Evolutionary conservation across 92 coral and sea anemone species (phyloP).

Genomic region (Palythoa grandiflora): DNA sequence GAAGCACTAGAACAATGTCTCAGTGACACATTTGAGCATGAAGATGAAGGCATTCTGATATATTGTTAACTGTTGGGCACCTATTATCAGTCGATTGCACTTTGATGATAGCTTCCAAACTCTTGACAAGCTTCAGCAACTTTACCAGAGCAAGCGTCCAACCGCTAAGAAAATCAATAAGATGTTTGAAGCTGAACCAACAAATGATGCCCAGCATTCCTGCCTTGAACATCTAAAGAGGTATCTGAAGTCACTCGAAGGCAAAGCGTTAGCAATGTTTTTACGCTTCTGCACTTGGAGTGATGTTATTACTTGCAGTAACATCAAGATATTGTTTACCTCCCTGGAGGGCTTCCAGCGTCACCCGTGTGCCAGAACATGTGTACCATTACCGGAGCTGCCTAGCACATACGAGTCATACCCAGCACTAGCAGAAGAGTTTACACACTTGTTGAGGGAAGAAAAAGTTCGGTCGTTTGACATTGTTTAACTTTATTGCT

Average conservation of each 20-base stretch:
- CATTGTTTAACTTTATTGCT: background rate
- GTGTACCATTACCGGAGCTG: constrained; percentile 31
- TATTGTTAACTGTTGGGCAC: constrained; percentile 43
- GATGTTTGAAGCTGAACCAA: too few species aligned
- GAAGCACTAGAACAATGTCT: constrained; percentile 38
- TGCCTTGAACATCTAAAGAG: too few species aligned
- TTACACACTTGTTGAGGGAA: constrained; percentile 26
- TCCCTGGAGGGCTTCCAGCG: background rate
- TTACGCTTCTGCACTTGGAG: too few species aligned
- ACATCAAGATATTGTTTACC: too few species aligned
- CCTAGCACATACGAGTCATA: constrained; percentile 50
- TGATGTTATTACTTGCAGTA: too few species aligned
- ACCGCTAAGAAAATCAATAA: too few species aligned
- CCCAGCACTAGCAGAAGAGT: constrained; percentile 45
- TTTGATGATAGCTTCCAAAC: too few species aligned
- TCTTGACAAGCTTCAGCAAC: too few species aligned
- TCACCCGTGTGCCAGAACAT: too few species aligned
- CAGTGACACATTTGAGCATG: constrained; percentile 35
- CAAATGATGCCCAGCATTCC: too few species aligned
- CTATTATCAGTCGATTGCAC: too few species aligned
- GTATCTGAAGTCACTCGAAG: too few species aligned
- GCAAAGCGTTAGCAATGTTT: background rate
- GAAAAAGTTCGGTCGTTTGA: constrained; percentile 20
- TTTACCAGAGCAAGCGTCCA: constrained; percentile 3
- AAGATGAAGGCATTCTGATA: constrained; percentile 41